These are phyloP conservation scores for Cinclus mexicanus DNA, from an alignment of 2,113 vertebrate species.

Conservation along the genomic window DNA sequence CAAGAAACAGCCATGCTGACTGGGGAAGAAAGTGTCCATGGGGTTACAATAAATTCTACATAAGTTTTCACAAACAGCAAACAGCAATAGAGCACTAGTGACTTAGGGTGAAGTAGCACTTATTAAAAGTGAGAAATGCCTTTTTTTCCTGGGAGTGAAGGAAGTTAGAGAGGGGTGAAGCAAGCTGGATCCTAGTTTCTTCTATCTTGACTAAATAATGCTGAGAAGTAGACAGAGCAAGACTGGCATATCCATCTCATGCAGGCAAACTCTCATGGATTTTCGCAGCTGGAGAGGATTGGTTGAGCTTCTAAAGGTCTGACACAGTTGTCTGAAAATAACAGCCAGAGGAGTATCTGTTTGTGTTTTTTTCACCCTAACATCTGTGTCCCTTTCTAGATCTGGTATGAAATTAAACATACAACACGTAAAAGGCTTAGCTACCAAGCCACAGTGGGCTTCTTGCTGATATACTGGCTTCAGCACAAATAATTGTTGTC, in stretches of 20 bases:
- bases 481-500: neutral
- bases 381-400: neutral
- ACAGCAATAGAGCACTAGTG: neutral
- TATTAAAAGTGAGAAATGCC: neutral
- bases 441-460: neutral
- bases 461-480: neutral
- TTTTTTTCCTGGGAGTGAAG: neutral
- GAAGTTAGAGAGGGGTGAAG: neutral
- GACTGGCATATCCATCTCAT: neutral
- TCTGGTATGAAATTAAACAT: neutral
- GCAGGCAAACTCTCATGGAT: neutral
- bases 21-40: neutral
- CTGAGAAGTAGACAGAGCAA: neutral
- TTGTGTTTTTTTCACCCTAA: neutral
- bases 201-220: neutral
- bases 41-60: neutral
- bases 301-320: neutral
- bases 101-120: rapidly evolving
- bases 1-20: neutral
- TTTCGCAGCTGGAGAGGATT: neutral
- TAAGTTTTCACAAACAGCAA: neutral
- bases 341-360: neutral
- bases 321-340: neutral
- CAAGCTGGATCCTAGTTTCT: neutral
- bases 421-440: neutral